Evolutionary conservation across 2,797 vertebrate genomes (phyloP).

Genomic region (Percopsis omiscomaycus): DNA sequence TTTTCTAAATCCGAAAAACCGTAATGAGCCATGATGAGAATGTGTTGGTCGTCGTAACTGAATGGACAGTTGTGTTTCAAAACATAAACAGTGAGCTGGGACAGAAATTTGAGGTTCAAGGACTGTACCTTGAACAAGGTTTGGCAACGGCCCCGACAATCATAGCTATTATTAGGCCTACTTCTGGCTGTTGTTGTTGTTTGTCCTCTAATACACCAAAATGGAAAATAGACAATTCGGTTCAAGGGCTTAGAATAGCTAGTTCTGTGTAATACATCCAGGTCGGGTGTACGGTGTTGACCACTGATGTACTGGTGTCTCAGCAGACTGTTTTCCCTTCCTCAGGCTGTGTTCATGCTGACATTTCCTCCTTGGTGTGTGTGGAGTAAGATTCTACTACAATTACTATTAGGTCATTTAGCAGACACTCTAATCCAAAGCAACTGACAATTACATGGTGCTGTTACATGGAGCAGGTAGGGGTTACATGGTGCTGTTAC

Average conservation of each 20-base stretch:
- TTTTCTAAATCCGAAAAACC: constrained; percentile 43
- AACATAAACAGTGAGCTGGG: no score
- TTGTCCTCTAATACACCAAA: background rate
- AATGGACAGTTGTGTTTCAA: no score
- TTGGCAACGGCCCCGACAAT: no score
- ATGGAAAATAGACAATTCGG: constrained; percentile 4
- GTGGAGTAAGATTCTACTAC: constrained; percentile 34
- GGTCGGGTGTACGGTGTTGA: constrained; percentile 38
- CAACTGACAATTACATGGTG: no score
- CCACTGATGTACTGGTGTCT: constrained; percentile 46
- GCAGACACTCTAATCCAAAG: no score
- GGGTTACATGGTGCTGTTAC: no score
- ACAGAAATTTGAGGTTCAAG: no score
- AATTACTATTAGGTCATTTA: no score
- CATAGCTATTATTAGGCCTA: background rate
- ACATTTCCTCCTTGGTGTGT: constrained; percentile 70
- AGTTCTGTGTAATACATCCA: constrained; percentile 21
- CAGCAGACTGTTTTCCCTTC: constrained; percentile 68
- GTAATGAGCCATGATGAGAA: constrained; percentile 18
- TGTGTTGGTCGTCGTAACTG: background rate
- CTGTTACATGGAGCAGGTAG: no score
- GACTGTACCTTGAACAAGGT: no score
- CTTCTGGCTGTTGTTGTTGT: background rate
- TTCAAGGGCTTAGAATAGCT: background rate
- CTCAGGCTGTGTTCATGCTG: constrained; percentile 62